Evolutionary conservation across 2,888 invertebrate genomes (phyloP).

Genomic region (Lacanobia wlatinum): DNA sequence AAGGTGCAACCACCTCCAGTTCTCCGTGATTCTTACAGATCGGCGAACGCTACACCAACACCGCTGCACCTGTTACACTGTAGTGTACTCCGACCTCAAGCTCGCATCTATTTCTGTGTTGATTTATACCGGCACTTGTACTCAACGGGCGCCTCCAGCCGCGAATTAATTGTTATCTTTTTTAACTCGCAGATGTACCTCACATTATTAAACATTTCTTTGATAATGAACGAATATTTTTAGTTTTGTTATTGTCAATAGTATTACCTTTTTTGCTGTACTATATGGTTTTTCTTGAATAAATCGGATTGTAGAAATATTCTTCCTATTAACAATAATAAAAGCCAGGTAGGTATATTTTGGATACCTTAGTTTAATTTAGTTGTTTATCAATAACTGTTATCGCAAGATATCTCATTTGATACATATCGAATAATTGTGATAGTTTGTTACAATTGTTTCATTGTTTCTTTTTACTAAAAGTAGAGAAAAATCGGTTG

Average conservation of each 20-base stretch:
- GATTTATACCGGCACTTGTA: slow-evolving; percentile 67
- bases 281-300: background rate
- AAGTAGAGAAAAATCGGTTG: no score
- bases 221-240: slow-evolving; percentile 53
- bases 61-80: slow-evolving; percentile 22
- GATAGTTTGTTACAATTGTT: no score
- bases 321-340: no score
- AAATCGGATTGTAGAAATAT: no score
- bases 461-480: no score
- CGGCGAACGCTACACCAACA: background rate
- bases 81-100: slow-evolving; percentile 42
- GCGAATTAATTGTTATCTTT: slow-evolving; percentile 78
- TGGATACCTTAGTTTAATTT: no score
- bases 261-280: background rate
- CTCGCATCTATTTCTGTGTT: slow-evolving; percentile 62
- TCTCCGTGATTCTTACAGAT: background rate
- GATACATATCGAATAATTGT: no score
- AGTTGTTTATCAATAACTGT: no score
- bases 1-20: background rate
- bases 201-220: slow-evolving; percentile 66
- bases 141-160: slow-evolving; percentile 72
- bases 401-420: no score
- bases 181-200: slow-evolving; percentile 68
- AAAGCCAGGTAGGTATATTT: no score
- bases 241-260: slow-evolving; percentile 36